These are phyloP conservation scores for Alouatta caraya DNA, from an alignment of 2,797 vertebrate species.

Conservation along the genomic window DNA sequence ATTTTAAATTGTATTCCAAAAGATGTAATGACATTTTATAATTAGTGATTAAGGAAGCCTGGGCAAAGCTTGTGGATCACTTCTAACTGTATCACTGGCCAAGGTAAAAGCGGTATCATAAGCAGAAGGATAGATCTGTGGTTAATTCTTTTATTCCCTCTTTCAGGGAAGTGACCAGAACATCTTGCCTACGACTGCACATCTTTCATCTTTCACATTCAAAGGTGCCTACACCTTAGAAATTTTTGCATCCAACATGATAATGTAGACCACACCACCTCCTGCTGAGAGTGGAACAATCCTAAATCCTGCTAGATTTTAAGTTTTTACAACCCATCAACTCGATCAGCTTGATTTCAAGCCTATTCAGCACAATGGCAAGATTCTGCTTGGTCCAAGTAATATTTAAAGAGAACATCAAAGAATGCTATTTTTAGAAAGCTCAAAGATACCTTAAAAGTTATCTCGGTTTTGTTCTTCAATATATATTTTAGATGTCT, in stretches of 20 bases:
- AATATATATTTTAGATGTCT: neutral
- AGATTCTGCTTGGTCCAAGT: neutral
- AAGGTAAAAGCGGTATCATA: accelerated
- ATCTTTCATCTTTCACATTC: neutral
- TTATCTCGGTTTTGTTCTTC: neutral
- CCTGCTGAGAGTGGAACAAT: neutral
- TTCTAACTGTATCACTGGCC: accelerated
- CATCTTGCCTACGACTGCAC: accelerated
- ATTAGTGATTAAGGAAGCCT: neutral
- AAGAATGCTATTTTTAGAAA: neutral
- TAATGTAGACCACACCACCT: neutral
- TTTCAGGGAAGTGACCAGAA: neutral
- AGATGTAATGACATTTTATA: neutral
- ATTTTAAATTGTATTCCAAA: neutral
- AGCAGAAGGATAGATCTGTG: accelerated
- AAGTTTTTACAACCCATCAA: conserved; percentile 14
- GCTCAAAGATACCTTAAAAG: neutral
- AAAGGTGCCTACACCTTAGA: neutral
- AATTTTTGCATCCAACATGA: neutral
- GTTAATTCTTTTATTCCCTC: neutral
- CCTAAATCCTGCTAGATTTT: neutral
- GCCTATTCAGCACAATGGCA: neutral
- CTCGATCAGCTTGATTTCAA: neutral
- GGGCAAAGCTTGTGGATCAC: neutral
- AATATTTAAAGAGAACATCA: neutral